phyloP scores from a whole-genome alignment of 2,113 vertebrate genomes.

The Apteryx owenii region DNA sequence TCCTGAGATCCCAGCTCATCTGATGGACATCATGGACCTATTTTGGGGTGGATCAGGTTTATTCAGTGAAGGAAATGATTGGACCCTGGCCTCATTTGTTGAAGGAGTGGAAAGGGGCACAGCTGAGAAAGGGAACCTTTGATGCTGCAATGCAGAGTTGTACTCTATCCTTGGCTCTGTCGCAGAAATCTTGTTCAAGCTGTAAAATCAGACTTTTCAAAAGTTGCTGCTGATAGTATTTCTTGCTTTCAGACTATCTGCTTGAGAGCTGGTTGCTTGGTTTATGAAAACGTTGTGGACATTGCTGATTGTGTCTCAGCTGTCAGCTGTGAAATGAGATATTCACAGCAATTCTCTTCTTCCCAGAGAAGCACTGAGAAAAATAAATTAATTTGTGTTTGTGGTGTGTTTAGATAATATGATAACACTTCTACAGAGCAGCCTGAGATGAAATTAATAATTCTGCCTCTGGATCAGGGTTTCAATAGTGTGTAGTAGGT shows the following conservation, averaged over 20 bases:
- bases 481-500: neutral
- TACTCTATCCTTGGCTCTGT: neutral
- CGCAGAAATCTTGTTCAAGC: neutral
- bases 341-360: neutral
- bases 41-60: neutral
- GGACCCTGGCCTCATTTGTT: neutral
- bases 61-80: neutral
- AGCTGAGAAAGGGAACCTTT: neutral
- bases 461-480: neutral
- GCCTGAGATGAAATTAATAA: neutral
- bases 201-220: neutral
- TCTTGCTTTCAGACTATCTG: neutral
- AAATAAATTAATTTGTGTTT: neutral
- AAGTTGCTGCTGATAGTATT: neutral
- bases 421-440: neutral
- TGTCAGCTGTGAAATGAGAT: constrained; percentile 15
- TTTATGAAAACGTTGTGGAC: neutral
- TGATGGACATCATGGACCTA: neutral
- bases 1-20: neutral
- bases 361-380: neutral
- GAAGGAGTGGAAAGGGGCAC: neutral
- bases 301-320: neutral
- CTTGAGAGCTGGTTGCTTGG: neutral
- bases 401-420: neutral
- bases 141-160: neutral